Evolutionary conservation across 1,140 invertebrate species (phyloP).

Genomic region (Lasioglossum baleicum): DNA sequence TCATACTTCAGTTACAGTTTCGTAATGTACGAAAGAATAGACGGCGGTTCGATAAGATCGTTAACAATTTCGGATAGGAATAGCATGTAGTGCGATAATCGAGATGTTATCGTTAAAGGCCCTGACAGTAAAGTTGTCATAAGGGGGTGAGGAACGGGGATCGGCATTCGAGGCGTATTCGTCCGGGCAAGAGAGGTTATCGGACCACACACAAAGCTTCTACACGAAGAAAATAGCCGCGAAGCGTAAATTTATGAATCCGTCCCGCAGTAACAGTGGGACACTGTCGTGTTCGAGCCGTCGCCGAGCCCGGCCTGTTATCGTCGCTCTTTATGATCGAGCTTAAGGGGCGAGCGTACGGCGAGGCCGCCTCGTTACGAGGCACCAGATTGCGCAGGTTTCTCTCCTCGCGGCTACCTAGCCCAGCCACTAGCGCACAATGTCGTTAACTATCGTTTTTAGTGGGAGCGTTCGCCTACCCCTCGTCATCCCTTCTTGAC

Average conservation of each 20-base stretch:
- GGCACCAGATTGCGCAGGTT: slow-evolving; percentile 45
- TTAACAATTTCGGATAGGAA: no score
- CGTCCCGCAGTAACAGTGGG: slow-evolving; percentile 52
- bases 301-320: slow-evolving; percentile 49
- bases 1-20: no score
- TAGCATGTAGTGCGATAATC: slow-evolving; percentile 24
- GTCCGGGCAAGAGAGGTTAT: slow-evolving; percentile 39
- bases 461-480: slow-evolving; percentile 20
- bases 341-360: slow-evolving; percentile 49
- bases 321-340: slow-evolving; percentile 64
- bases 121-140: slow-evolving; percentile 42
- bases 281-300: slow-evolving; percentile 52
- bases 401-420: background rate
- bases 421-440: slow-evolving; percentile 8
- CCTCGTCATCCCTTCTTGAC: background rate
- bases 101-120: slow-evolving; percentile 42
- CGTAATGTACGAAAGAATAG: no score
- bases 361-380: slow-evolving; percentile 49
- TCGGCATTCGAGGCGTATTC: slow-evolving; percentile 13
- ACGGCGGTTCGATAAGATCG: no score
- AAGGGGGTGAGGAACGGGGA: slow-evolving; percentile 3
- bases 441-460: slow-evolving; percentile 38
- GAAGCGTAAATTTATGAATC: slow-evolving; percentile 64
- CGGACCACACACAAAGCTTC: slow-evolving; percentile 47
- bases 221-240: slow-evolving; percentile 48